These are phyloP conservation scores for Drosophila ironensis DNA, from an alignment of 1,140 invertebrate species.

Conservation along the genomic window DNA sequence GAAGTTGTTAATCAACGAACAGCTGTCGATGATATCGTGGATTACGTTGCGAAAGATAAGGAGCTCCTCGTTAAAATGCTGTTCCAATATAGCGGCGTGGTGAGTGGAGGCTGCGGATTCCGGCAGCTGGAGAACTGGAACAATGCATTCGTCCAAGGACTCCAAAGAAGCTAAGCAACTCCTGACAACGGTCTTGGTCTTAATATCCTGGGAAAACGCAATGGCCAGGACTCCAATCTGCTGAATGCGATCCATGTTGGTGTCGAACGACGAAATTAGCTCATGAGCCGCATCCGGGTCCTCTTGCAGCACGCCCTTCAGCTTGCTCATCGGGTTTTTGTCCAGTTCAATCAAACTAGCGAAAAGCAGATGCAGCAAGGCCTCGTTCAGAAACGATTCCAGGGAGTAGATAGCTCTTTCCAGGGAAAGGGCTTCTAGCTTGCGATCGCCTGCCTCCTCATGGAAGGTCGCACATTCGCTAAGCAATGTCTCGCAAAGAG, in stretches of 20 bases:
- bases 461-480: slow-evolving; percentile 56
- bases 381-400: slow-evolving; percentile 69
- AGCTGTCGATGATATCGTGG: slow-evolving; percentile 71
- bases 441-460: slow-evolving; percentile 38
- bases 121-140: slow-evolving; percentile 57
- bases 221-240: slow-evolving; percentile 78
- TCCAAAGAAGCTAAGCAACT: slow-evolving; percentile 74
- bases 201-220: slow-evolving; percentile 60
- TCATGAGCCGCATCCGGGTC: slow-evolving; percentile 20
- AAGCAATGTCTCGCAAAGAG: slow-evolving; percentile 67
- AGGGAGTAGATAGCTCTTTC: slow-evolving; percentile 57
- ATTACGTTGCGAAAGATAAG: slow-evolving; percentile 59
- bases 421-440: slow-evolving; percentile 60
- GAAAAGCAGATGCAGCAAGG: slow-evolving; percentile 63
- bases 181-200: slow-evolving; percentile 66
- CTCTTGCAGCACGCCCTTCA: slow-evolving; percentile 27
- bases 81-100: slow-evolving; percentile 56
- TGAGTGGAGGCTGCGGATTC: slow-evolving; percentile 4
- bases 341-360: slow-evolving; percentile 47
- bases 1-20: slow-evolving; percentile 57
- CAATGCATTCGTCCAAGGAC: slow-evolving; percentile 63
- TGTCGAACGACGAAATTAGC: slow-evolving; percentile 61
- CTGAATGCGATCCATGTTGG: slow-evolving; percentile 65
- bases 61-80: slow-evolving; percentile 70
- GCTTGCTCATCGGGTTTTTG: slow-evolving; percentile 34